phyloP scores from a whole-genome alignment of 2,888 invertebrate genomes.

The Eremobia ochroleuca region DNA sequence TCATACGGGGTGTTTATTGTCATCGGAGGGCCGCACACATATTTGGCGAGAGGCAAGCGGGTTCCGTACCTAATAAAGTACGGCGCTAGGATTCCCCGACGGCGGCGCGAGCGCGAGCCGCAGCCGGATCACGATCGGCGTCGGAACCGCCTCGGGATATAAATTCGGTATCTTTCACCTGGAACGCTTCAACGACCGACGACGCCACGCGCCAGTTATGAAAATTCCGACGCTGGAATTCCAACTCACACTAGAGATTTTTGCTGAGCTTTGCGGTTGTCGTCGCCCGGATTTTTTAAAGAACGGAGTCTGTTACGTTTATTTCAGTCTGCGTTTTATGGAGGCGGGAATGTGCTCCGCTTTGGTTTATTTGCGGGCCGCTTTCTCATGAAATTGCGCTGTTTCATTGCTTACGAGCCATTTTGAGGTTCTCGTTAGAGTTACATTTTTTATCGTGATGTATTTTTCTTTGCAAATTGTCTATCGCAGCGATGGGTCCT shows the following conservation, averaged over 20 bases:
- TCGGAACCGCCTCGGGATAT: constrained; percentile 80
- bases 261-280: constrained; percentile 88
- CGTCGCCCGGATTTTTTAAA: constrained; percentile 87
- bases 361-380: constrained; percentile 89
- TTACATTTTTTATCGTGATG: constrained; percentile 86
- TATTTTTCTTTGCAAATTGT: constrained; percentile 84
- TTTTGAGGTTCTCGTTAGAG: constrained; percentile 88
- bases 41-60: constrained; percentile 76
- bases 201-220: constrained; percentile 85
- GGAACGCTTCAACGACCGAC: constrained; percentile 80
- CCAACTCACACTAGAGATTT: constrained; percentile 88
- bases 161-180: constrained; percentile 86
- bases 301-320: constrained; percentile 88
- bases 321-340: constrained; percentile 89
- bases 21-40: constrained; percentile 78
- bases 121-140: constrained; percentile 76
- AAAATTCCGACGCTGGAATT: constrained; percentile 89
- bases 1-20: constrained; percentile 81
- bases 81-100: constrained; percentile 74
- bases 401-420: constrained; percentile 89
- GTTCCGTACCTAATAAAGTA: constrained; percentile 81
- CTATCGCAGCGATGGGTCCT: constrained; percentile 71
- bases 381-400: constrained; percentile 89
- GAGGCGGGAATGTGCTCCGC: constrained; percentile 88
- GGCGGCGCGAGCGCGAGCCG: constrained; percentile 67